phyloP scores from a whole-genome alignment of 2,888 invertebrate species.

The Corbicula japonica region DNA sequence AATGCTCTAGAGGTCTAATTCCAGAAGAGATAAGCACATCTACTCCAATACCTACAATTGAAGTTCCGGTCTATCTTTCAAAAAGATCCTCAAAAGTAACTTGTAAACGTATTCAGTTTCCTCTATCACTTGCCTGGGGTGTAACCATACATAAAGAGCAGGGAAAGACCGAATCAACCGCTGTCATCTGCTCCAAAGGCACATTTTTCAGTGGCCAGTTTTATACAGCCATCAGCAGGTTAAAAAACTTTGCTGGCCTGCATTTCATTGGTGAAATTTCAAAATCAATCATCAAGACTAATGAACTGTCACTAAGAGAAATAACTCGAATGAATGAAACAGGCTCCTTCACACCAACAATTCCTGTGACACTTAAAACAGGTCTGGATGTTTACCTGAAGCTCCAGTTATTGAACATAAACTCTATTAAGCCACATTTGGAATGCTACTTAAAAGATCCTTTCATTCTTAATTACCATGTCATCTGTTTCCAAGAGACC shows the following conservation, averaged over 20 bases:
- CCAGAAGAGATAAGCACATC: constrained; percentile 12
- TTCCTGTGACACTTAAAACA: constrained; percentile 13
- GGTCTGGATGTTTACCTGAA: constrained; percentile 16
- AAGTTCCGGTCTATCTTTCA: constrained; percentile 18
- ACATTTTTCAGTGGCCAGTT: constrained; percentile 31
- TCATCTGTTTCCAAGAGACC: constrained; percentile 40
- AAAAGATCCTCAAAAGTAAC: constrained; percentile 35
- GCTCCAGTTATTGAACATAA: constrained; percentile 23
- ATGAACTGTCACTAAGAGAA: constrained; percentile 25
- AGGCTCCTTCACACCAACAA: constrained; percentile 2
- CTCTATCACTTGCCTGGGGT: constrained; percentile 43
- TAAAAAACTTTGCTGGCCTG: constrained; percentile 12
- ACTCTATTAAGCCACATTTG: constrained; percentile 28
- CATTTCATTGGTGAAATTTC: constrained; percentile 10
- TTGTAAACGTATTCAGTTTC: constrained; percentile 35
- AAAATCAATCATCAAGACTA: constrained; percentile 21
- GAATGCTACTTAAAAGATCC: constrained; percentile 10
- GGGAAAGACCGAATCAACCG: constrained; percentile 42
- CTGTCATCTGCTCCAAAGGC: constrained; percentile 28
- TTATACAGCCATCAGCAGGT: constrained; percentile 34
- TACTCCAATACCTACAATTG: constrained; percentile 28
- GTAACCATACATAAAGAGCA: constrained; percentile 48
- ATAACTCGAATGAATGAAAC: constrained; percentile 7
- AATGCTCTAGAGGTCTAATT: constrained; percentile 9
- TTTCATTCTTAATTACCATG: constrained; percentile 8